Conservation (phyloP, 2,797 vertebrate species). For the Triplophysa bombifrons region DNA sequence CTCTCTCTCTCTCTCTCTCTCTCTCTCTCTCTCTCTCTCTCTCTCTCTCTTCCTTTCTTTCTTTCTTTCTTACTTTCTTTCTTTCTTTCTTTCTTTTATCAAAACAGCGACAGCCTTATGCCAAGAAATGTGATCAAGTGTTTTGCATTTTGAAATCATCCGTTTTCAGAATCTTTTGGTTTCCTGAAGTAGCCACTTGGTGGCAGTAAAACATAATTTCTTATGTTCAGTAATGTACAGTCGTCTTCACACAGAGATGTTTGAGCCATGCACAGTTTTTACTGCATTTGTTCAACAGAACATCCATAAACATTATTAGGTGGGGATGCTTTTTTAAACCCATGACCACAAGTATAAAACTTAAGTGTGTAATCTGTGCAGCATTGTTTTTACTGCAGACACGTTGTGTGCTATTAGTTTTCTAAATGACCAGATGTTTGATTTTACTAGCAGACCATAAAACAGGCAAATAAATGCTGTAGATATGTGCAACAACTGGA, state of each 20-base stretch:
- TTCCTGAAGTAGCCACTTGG: conserved; percentile 12
- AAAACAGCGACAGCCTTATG: no score
- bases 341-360: background rate
- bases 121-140: no score
- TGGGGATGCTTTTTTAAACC: background rate
- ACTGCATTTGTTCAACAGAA: background rate
- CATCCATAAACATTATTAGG: background rate
- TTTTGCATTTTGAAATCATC: no score
- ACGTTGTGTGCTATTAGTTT: background rate
- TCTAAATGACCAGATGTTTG: background rate
- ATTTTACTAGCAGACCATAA: background rate
- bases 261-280: background rate
- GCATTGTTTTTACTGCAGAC: background rate
- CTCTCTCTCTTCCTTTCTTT: no score
- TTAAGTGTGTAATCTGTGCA: background rate
- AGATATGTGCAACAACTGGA: no score
- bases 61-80: no score
- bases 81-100: no score
- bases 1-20: no score
- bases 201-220: conserved; percentile 12
- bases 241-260: background rate
- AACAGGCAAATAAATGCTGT: background rate
- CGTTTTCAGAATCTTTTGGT: background rate
- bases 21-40: no score
- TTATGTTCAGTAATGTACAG: background rate